phyloP scores from a whole-genome alignment of 2,888 invertebrate species.

The Lomographa bimaculata region DNA sequence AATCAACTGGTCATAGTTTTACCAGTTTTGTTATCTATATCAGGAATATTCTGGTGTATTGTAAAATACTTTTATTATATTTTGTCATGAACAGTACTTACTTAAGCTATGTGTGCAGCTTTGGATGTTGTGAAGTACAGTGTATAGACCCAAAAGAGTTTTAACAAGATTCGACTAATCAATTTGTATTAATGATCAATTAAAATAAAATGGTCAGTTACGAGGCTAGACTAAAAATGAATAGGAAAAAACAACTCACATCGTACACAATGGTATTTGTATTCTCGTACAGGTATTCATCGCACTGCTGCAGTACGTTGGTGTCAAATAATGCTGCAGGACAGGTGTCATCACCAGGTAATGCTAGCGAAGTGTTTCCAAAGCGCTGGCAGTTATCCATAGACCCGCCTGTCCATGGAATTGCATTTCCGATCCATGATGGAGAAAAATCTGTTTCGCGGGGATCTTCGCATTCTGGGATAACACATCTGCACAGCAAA shows the following conservation, averaged over 20 bases:
- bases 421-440: slow-evolving; percentile 70
- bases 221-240: too few relatives aligned
- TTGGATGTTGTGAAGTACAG: too few relatives aligned
- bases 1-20: too few relatives aligned
- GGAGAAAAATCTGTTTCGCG: slow-evolving; percentile 48
- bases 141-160: too few relatives aligned
- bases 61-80: too few relatives aligned
- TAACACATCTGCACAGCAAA: slow-evolving; percentile 26
- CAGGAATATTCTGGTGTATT: too few relatives aligned
- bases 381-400: slow-evolving; percentile 75
- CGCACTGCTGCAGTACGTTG: slow-evolving; percentile 40
- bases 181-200: too few relatives aligned
- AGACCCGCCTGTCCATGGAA: slow-evolving; percentile 51
- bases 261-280: slow-evolving; percentile 46
- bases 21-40: too few relatives aligned
- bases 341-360: slow-evolving; percentile 37
- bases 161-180: too few relatives aligned
- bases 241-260: slow-evolving; percentile 38
- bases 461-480: slow-evolving; percentile 53
- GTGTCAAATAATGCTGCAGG: slow-evolving; percentile 54
- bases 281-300: slow-evolving; percentile 57
- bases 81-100: too few relatives aligned
- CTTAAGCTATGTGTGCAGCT: too few relatives aligned
- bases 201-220: too few relatives aligned
- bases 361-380: slow-evolving; percentile 29